Evolutionary conservation across 2,888 invertebrate genomes (phyloP).

Genomic region (Odontocolon sp.): DNA sequence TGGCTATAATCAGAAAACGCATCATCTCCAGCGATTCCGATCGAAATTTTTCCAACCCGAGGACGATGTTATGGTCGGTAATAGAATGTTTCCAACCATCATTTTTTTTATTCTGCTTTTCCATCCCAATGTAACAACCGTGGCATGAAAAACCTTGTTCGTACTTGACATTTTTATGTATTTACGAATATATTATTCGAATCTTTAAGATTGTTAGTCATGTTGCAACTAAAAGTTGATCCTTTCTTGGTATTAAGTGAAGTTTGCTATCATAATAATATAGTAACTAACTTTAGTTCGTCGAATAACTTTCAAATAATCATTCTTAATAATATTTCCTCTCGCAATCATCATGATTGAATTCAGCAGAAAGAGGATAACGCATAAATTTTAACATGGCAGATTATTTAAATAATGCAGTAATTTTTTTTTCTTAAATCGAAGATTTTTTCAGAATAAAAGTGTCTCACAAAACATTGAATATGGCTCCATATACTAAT

Average conservation of each 20-base stretch:
- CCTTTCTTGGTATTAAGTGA: not conserved
- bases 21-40: constrained; percentile 20
- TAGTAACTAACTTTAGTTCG: too few relatives aligned
- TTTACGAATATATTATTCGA: not conserved
- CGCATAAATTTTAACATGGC: too few relatives aligned
- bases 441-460: too few relatives aligned
- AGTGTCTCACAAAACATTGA: too few relatives aligned
- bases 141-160: not conserved
- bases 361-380: too few relatives aligned
- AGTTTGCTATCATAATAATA: too few relatives aligned
- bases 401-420: too few relatives aligned
- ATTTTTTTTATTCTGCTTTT: constrained; percentile 12
- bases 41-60: constrained; percentile 17
- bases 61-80: constrained; percentile 17
- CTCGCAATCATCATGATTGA: too few relatives aligned
- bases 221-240: not conserved
- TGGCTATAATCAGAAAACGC: constrained; percentile 35
- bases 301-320: too few relatives aligned
- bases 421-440: too few relatives aligned
- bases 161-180: not conserved
- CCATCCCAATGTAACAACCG: constrained; percentile 17
- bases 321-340: too few relatives aligned
- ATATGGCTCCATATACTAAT: too few relatives aligned
- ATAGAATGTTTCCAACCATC: constrained; percentile 24
- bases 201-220: constrained; percentile 1